Percentiles rank a stretch among this genome's conserved stretches.
These are phyloP conservation scores for Athalia rosae DNA, from an alignment of 2,888 invertebrate genomes.

Conservation along the genomic window DNA sequence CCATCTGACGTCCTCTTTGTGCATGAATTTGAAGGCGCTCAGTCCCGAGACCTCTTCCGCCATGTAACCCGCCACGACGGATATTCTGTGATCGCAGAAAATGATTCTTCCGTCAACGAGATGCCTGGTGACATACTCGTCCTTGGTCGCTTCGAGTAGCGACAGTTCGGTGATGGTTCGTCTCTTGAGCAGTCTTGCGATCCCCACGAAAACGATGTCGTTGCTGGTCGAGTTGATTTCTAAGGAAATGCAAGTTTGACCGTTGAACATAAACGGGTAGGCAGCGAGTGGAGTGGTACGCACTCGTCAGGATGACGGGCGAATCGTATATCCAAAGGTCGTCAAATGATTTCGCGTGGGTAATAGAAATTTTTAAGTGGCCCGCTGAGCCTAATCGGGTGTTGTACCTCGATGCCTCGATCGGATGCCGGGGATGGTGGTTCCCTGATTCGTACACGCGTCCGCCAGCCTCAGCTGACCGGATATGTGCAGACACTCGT, in stretches of 20 bases:
- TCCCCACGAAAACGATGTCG: conserved; percentile 79
- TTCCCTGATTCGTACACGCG: conserved; percentile 58
- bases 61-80: conserved; percentile 91
- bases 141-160: conserved; percentile 81
- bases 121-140: conserved; percentile 94
- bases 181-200: conserved; percentile 84
- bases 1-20: conserved; percentile 91
- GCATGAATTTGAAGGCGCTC: conserved; percentile 93
- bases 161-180: conserved; percentile 81
- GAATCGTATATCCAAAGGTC: conserved; percentile 1
- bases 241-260: conserved; percentile 44
- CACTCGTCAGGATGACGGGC: neutral
- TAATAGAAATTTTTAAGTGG: conserved; percentile 42
- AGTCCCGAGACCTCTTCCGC: conserved; percentile 91
- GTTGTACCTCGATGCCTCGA: conserved; percentile 24
- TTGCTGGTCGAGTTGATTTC: conserved; percentile 60
- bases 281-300: neutral
- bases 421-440: conserved; percentile 46
- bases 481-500: conserved; percentile 74
- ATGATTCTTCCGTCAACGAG: conserved; percentile 92
- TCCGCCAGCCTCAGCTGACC: conserved; percentile 72
- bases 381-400: neutral
- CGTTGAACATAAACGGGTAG: neutral
- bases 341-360: neutral
- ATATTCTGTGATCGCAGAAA: conserved; percentile 93